phyloP scores from a whole-genome alignment of 2,888 invertebrate species.

The Fragum sueziense region DNA sequence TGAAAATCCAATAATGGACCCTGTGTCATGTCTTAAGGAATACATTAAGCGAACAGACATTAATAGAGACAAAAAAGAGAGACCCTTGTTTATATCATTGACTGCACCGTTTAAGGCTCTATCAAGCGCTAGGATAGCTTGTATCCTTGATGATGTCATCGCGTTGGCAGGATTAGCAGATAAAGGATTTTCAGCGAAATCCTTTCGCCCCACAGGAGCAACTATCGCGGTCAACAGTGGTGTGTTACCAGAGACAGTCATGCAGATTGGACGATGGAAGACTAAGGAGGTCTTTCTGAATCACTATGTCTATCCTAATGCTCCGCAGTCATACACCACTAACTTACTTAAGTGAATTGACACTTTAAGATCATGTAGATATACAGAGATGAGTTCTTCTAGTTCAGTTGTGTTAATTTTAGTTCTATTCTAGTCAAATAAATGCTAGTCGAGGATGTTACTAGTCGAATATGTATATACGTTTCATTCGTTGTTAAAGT shows the following conservation, averaged over 20 bases:
- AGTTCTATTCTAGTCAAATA: too few relatives aligned
- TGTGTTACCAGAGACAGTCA: constrained; percentile 8
- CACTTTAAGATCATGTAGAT: too few relatives aligned
- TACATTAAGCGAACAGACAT: background rate
- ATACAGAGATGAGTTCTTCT: too few relatives aligned
- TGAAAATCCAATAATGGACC: too few relatives aligned
- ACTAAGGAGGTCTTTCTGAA: constrained; percentile 14
- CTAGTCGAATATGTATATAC: too few relatives aligned
- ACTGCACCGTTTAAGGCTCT: background rate
- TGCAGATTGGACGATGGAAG: constrained; percentile 20
- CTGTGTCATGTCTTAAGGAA: too few relatives aligned
- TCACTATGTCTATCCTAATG: constrained; percentile 21
- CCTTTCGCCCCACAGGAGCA: constrained; percentile 24
- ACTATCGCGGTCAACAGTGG: constrained; percentile 3
- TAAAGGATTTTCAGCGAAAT: constrained; percentile 17
- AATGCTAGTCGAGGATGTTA: too few relatives aligned
- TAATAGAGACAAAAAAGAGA: background rate
- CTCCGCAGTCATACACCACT: too few relatives aligned
- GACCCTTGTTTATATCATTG: background rate
- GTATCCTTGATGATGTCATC: constrained; percentile 18
- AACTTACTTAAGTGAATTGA: too few relatives aligned
- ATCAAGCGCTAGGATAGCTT: background rate
- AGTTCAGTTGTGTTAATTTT: too few relatives aligned
- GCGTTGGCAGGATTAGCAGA: constrained; percentile 10
- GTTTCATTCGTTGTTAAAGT: too few relatives aligned